These are phyloP conservation scores for Noctuana brunneofusca DNA, from an alignment of 2,888 invertebrate genomes.

Conservation along the genomic window DNA sequence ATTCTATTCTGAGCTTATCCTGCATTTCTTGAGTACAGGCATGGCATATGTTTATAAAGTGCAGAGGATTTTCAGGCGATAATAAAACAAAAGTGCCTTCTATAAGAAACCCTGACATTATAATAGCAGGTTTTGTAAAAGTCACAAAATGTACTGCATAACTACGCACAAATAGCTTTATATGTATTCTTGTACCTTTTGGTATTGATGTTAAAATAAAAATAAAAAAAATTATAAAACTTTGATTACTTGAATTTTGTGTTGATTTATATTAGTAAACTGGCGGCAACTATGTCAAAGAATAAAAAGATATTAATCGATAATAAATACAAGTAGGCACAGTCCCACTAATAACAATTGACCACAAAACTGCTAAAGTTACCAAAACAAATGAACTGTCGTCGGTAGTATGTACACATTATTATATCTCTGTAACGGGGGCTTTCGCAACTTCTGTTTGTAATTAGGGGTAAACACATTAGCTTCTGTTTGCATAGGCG, in stretches of 20 bases:
- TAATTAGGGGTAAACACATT: constrained; percentile 78
- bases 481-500: constrained; percentile 76
- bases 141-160: too few species aligned
- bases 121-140: too few species aligned
- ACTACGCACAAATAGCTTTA: too few species aligned
- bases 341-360: background rate
- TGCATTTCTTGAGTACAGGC: background rate
- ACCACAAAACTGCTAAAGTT: background rate
- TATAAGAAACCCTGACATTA: too few species aligned
- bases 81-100: too few species aligned
- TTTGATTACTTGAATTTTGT: too few species aligned
- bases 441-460: constrained; percentile 72
- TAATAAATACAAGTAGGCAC: background rate
- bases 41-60: background rate
- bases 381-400: constrained; percentile 9
- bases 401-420: background rate
- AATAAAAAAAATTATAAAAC: background rate
- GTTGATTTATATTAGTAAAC: too few species aligned
- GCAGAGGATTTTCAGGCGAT: too few species aligned
- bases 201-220: too few species aligned
- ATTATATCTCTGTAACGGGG: constrained; percentile 40
- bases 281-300: background rate
- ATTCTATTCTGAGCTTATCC: constrained; percentile 1
- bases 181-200: too few species aligned
- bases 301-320: background rate